These are phyloP conservation scores for Nomada fucata DNA, from an alignment of 2,888 invertebrate species.

Conservation along the genomic window DNA sequence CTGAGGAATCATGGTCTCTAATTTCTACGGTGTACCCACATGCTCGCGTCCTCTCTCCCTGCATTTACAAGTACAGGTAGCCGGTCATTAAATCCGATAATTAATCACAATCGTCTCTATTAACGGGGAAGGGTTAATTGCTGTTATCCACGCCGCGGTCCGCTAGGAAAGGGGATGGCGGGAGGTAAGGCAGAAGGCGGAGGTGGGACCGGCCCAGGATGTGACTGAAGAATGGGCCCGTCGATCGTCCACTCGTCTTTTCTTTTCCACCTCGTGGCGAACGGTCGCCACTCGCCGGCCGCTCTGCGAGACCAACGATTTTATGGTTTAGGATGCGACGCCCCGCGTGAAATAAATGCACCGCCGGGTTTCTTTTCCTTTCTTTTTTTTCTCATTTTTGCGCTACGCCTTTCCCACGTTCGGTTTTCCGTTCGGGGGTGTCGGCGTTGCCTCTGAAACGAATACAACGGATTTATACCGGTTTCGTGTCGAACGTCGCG, in stretches of 20 bases:
- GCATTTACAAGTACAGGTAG: slow-evolving; percentile 81
- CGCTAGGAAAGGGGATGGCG: slow-evolving; percentile 65
- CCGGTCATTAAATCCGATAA: slow-evolving; percentile 83
- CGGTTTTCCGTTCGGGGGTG: background rate
- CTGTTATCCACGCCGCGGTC: slow-evolving; percentile 80
- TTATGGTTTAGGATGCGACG: slow-evolving; percentile 59
- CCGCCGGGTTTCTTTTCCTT: background rate
- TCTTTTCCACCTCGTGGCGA: slow-evolving; percentile 35
- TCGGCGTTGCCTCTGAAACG: too few relatives aligned
- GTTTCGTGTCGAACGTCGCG: too few relatives aligned
- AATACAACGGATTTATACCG: too few relatives aligned
- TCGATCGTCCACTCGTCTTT: slow-evolving; percentile 66
- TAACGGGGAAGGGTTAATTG: slow-evolving; percentile 83
- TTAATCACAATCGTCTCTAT: slow-evolving; percentile 83
- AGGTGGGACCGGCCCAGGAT: slow-evolving; percentile 75
- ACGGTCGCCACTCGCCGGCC: slow-evolving; percentile 49
- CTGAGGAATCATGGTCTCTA: slow-evolving; percentile 81
- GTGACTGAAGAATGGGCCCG: slow-evolving; percentile 76
- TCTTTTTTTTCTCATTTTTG: slow-evolving; percentile 10
- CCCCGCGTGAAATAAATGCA: slow-evolving; percentile 14
- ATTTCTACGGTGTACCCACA: slow-evolving; percentile 81
- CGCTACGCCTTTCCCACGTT: slow-evolving; percentile 20
- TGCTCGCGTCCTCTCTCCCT: slow-evolving; percentile 70
- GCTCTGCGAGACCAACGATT: slow-evolving; percentile 73
- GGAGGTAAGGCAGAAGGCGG: slow-evolving; percentile 39